Evolutionary conservation across 2,797 vertebrate species (phyloP).

Genomic region (Eulemur coronatus): DNA sequence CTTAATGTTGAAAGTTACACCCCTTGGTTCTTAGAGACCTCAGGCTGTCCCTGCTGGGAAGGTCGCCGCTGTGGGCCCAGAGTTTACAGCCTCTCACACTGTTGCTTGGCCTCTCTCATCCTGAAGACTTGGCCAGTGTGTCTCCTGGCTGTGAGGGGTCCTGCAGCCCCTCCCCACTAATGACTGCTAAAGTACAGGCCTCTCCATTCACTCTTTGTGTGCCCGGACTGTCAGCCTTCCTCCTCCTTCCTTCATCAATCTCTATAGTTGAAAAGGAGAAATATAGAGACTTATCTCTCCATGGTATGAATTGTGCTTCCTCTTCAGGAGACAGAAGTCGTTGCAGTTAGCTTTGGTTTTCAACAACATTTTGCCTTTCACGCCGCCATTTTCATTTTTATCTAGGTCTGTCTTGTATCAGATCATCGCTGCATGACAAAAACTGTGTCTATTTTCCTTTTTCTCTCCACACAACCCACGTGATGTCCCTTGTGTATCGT

Average conservation of each 20-base stretch:
- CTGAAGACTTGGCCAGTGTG: no score
- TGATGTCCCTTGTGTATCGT: not conserved
- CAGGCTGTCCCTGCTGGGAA: not conserved
- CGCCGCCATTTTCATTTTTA: not conserved
- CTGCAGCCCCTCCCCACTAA: not conserved
- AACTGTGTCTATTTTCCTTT: not conserved
- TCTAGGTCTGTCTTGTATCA: not conserved
- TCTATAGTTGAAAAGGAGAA: not conserved
- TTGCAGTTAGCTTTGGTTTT: not conserved
- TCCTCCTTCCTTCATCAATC: not conserved
- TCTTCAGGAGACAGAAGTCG: not conserved
- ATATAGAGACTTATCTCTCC: not conserved
- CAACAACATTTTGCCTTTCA: not conserved
- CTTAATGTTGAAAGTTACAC: not conserved
- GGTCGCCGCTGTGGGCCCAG: fast-evolving
- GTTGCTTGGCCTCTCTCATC: not conserved
- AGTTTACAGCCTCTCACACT: not conserved
- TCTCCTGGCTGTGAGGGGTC: not conserved
- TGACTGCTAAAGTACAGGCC: not conserved
- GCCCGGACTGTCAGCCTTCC: not conserved
- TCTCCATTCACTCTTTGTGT: not conserved
- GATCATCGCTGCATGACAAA: not conserved
- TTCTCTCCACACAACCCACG: not conserved
- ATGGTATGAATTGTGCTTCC: not conserved
- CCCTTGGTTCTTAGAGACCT: not conserved